Conservation (phyloP, 2,797 vertebrate species). For the Sorex maritimensis region DNA sequence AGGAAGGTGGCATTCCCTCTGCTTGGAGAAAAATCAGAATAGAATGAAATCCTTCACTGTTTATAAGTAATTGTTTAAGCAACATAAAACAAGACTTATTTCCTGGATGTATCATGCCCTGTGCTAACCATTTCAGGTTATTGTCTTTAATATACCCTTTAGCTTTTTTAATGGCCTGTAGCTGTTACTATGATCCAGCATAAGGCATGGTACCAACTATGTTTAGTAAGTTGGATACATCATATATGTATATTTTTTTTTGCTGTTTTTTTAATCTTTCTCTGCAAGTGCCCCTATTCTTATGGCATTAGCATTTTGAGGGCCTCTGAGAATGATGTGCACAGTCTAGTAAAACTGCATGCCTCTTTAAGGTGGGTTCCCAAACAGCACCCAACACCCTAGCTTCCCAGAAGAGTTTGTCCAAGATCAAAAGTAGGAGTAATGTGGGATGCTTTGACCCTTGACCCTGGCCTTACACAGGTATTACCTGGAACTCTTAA, state of each 20-base stretch:
- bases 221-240: not conserved
- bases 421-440: not conserved
- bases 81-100: constrained; percentile 59
- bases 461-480: not conserved
- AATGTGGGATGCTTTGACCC: not conserved
- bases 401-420: not conserved
- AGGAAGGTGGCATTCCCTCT: not conserved
- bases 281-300: not conserved
- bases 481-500: not conserved
- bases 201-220: not conserved
- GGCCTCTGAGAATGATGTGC: not conserved
- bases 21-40: constrained; percentile 71
- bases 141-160: constrained; percentile 62
- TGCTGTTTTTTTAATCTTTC: not conserved
- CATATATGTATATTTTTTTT: not conserved
- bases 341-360: not conserved
- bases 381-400: not conserved
- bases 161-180: constrained; percentile 49
- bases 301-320: not conserved
- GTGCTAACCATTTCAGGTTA: constrained; percentile 58
- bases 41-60: constrained; percentile 72
- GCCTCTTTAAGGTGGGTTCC: not conserved
- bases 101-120: constrained; percentile 63
- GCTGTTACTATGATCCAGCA: constrained; percentile 39
- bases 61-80: constrained; percentile 79